Evolutionary conservation across 2,888 invertebrate genomes (phyloP).

Genomic region (Volucella bombylans): DNA sequence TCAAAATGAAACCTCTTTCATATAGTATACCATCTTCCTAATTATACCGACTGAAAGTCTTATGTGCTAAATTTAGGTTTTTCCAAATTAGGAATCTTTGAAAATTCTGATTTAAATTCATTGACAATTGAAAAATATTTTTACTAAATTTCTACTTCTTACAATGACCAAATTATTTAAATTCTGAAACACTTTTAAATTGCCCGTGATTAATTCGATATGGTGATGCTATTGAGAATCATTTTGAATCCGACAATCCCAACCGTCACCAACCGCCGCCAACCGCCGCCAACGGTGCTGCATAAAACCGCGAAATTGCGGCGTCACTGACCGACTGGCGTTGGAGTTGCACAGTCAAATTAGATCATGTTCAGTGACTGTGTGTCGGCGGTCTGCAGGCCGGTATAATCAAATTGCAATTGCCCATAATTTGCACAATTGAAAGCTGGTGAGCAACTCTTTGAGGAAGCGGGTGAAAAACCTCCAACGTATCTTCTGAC

Average conservation of each 20-base stretch:
- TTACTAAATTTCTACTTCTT: conserved; percentile 45
- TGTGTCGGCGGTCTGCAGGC: conserved; percentile 57
- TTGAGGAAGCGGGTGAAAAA: conserved; percentile 2
- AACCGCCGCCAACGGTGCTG: conserved; percentile 13
- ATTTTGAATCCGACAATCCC: background rate
- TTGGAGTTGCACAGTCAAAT: conserved; percentile 49
- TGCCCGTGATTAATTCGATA: conserved; percentile 28
- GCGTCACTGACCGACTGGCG: conserved; percentile 44
- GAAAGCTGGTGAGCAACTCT: conserved; percentile 51
- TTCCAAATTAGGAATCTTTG: background rate
- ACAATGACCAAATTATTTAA: background rate
- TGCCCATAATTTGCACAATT: conserved; percentile 72
- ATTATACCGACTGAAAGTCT: too few relatives aligned
- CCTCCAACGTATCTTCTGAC: conserved; percentile 11
- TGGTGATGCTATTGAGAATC: conserved; percentile 16
- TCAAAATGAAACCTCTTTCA: too few relatives aligned
- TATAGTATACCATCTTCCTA: too few relatives aligned
- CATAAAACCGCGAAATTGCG: background rate
- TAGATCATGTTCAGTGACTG: conserved; percentile 66
- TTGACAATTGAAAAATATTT: conserved; percentile 9
- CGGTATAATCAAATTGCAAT: conserved; percentile 65
- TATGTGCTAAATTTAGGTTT: too few relatives aligned
- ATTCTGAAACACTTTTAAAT: conserved; percentile 25
- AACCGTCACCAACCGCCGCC: background rate
- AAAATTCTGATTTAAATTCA: background rate